phyloP scores from a whole-genome alignment of 2,113 vertebrate species.

The Hippocampus comes region DNA sequence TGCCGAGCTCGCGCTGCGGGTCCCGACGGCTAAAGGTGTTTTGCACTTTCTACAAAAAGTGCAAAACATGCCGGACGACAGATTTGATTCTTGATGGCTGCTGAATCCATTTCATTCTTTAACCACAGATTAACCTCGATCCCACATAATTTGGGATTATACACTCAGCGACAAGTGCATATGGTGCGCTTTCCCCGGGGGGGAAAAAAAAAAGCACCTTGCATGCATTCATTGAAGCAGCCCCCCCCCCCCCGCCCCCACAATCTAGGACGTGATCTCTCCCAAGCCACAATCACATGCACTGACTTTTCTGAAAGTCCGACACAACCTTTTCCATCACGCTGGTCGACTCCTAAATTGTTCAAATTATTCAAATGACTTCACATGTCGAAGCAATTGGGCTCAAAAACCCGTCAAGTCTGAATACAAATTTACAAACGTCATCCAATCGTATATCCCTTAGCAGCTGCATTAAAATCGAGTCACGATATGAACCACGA shows the following conservation, averaged over 20 bases:
- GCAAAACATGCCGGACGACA: conserved; percentile 43
- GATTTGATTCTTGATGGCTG: conserved; percentile 54
- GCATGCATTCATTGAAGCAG: conserved; percentile 3
- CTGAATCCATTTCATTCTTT: conserved; percentile 62
- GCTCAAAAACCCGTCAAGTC: too few species aligned
- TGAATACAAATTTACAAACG: too few species aligned
- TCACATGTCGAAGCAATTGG: too few species aligned
- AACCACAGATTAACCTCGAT: conserved; percentile 73
- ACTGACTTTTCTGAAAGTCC: too few species aligned
- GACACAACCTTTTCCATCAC: too few species aligned
- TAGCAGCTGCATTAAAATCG: too few species aligned
- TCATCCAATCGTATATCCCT: too few species aligned
- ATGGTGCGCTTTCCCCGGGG: conserved; percentile 54
- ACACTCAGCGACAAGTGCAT: conserved; percentile 66
- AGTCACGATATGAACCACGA: too few species aligned
- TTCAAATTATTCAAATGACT: too few species aligned
- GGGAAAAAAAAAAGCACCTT: conserved; percentile 37
- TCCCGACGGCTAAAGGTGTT: conserved; percentile 33
- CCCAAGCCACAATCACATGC: too few species aligned
- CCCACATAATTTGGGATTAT: conserved; percentile 68
- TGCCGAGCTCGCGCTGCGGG: conserved; percentile 7
- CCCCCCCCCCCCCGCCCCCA: too few species aligned
- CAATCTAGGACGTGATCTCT: not conserved
- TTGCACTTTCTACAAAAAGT: conserved; percentile 50
- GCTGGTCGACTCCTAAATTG: too few species aligned